phyloP scores from a whole-genome alignment of 2,797 vertebrate species.

The Brachyrhaphis roseni region DNA sequence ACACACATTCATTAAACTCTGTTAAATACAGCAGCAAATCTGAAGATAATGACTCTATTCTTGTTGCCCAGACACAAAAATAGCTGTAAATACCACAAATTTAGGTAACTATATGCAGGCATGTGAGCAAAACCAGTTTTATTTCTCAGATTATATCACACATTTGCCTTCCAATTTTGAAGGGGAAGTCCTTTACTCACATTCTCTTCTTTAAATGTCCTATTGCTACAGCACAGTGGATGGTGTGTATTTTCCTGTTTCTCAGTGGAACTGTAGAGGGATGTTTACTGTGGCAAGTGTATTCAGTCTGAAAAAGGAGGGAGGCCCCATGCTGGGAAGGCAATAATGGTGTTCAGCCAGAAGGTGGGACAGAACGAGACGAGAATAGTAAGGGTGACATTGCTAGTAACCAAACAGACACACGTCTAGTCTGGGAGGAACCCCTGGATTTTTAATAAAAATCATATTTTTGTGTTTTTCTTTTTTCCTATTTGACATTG shows the following conservation, averaged over 20 bases:
- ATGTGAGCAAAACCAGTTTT: neutral
- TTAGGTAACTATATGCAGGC: neutral
- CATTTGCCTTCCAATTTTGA: neutral
- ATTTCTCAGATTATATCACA: neutral
- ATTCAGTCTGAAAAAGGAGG: constrained; percentile 50
- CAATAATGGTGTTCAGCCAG: constrained; percentile 55
- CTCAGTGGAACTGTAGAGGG: constrained; percentile 42
- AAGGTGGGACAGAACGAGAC: constrained; percentile 22
- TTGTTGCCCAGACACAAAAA: neutral
- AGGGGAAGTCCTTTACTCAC: neutral
- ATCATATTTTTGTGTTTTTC: neutral
- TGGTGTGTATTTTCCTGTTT: constrained; percentile 54
- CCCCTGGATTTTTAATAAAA: neutral
- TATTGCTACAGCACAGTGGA: constrained; percentile 38
- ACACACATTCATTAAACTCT: neutral
- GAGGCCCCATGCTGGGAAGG: constrained; percentile 58
- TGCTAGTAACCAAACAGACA: constrained; percentile 33
- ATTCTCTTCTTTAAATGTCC: constrained; percentile 2
- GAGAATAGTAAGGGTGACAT: constrained; percentile 32
- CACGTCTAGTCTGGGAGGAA: neutral
- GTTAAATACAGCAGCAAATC: neutral
- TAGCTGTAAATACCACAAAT: neutral
- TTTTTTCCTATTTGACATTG: constrained; percentile 36
- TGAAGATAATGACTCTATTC: neutral
- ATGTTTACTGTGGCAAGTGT: constrained; percentile 63